Conservation (phyloP, 1,140 invertebrate species). For the Campoletis sonorensis region DNA sequence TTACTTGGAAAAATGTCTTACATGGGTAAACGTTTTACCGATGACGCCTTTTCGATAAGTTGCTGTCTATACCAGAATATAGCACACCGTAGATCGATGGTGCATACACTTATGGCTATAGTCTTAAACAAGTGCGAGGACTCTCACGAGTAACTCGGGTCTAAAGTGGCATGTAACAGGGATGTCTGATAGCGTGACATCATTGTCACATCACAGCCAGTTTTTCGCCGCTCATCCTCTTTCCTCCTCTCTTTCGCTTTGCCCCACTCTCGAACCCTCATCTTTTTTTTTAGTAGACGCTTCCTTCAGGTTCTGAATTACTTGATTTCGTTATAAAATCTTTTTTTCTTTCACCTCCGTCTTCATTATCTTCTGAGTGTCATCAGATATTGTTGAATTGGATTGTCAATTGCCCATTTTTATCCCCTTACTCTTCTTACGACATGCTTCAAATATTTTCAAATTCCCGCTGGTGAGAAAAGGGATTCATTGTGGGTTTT, state of each 20-base stretch:
- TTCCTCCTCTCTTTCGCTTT: conserved; percentile 15
- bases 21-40: no score
- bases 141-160: conserved; percentile 4
- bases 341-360: conserved; percentile 21
- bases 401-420: conserved; percentile 31
- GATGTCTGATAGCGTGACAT: conserved; percentile 44
- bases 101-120: neutral
- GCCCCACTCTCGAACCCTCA: neutral
- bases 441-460: conserved; percentile 32
- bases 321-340: conserved; percentile 21
- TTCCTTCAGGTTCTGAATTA: conserved; percentile 17
- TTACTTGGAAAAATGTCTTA: no score
- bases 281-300: conserved; percentile 10
- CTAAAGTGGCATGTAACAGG: conserved; percentile 48
- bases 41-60: no score
- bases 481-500: neutral
- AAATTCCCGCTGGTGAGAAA: no score
- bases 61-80: no score
- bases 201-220: conserved; percentile 54
- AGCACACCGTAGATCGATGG: neutral
- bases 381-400: neutral
- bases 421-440: conserved; percentile 12
- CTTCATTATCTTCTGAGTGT: neutral
- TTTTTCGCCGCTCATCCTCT: conserved; percentile 34
- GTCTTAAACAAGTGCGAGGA: conserved; percentile 24